Conservation (phyloP, 2,797 vertebrate species). For the Kryptopterus vitreolus region DNA sequence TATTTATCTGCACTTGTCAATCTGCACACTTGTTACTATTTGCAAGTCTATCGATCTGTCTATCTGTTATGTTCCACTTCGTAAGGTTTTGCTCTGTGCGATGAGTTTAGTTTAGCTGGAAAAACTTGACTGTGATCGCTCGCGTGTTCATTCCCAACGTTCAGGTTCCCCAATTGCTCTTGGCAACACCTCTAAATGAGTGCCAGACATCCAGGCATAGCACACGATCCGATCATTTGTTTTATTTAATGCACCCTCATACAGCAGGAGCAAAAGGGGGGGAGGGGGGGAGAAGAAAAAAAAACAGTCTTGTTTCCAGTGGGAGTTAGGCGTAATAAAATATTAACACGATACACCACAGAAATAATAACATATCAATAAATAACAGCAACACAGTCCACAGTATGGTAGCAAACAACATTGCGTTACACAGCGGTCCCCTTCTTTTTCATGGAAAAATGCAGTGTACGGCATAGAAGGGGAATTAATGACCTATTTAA, state of each 20-base stretch:
- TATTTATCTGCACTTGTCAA: too few species aligned
- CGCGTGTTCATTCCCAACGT: background rate
- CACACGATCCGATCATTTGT: conserved; percentile 18
- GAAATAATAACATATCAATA: conserved; percentile 45
- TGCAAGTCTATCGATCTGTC: too few species aligned
- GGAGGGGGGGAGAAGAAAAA: background rate
- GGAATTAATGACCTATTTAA: conserved; percentile 14
- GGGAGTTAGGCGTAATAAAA: conserved; percentile 33
- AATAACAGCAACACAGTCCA: conserved; percentile 23
- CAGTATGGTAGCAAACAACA: background rate
- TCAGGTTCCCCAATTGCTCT: background rate
- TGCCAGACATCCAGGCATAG: conserved; percentile 2
- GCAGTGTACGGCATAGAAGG: background rate
- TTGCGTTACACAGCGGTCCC: conserved; percentile 9
- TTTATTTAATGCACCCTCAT: conserved; percentile 27
- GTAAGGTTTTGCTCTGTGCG: conserved; percentile 1
- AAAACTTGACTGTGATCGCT: background rate
- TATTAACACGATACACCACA: conserved; percentile 36
- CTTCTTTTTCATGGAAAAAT: conserved; percentile 17
- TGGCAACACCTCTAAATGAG: conserved; percentile 9
- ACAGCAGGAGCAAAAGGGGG: background rate
- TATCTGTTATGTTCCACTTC: background rate
- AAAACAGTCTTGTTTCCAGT: conserved; percentile 2
- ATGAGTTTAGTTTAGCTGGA: conserved; percentile 1
- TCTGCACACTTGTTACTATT: too few species aligned